A percentile compares a stretch with the other conserved stretches of the same genome.
phyloP scores from a whole-genome alignment of 2,113 vertebrate species.

The Dromaius novaehollandiae region DNA sequence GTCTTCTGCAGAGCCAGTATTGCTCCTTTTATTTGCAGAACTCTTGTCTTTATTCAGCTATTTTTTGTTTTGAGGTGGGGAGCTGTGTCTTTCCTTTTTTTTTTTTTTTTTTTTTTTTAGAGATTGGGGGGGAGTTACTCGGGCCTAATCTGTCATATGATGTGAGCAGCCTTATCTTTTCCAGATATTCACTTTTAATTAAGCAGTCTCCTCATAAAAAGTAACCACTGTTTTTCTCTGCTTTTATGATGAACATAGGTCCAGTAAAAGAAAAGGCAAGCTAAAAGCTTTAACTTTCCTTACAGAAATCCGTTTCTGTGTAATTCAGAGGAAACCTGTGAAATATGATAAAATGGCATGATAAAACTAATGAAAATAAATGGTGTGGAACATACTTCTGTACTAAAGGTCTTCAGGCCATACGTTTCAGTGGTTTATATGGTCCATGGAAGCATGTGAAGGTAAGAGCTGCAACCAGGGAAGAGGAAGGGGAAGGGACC shows the following conservation, averaged over 20 bases:
- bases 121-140: not conserved
- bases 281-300: too few species aligned
- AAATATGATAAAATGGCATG: not conserved
- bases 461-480: not conserved
- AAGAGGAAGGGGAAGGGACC: not conserved
- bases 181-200: not conserved
- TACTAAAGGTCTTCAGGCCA: not conserved
- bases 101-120: not conserved
- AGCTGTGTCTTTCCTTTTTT: not conserved
- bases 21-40: not conserved
- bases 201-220: not conserved
- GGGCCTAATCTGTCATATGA: not conserved
- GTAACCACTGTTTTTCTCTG: not conserved
- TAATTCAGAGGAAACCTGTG: not conserved
- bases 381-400: conserved; percentile 27
- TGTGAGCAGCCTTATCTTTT: not conserved
- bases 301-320: not conserved
- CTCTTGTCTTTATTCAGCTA: not conserved
- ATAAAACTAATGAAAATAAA: conserved; percentile 43
- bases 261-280: too few species aligned
- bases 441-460: not conserved
- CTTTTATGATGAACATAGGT: not conserved
- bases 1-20: not conserved
- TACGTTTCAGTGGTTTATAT: conserved; percentile 22
- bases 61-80: rapidly evolving